A percentile compares a stretch with the other conserved stretches of the same genome.
These are phyloP conservation scores for Rhagonycha fulva DNA, from an alignment of 2,888 invertebrate species.

Conservation along the genomic window DNA sequence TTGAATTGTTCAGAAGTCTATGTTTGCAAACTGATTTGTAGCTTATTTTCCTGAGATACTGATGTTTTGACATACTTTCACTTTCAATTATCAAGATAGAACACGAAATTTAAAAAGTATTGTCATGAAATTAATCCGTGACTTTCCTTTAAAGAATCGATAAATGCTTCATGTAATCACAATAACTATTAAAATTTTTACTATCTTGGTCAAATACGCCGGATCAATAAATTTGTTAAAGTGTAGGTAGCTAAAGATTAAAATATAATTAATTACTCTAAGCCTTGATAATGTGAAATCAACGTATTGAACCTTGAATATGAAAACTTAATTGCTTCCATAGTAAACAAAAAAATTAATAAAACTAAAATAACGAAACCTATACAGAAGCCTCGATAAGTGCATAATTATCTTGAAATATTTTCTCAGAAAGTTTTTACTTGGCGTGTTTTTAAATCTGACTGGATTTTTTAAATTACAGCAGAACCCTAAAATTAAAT, in stretches of 20 bases:
- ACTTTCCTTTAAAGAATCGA: not conserved
- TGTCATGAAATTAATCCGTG: not conserved
- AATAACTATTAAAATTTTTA: not conserved
- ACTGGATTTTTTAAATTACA: not conserved
- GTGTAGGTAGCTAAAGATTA: not conserved
- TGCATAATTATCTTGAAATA: not conserved
- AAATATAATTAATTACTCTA: not conserved
- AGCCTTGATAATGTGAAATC: not conserved
- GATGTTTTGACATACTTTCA: not conserved
- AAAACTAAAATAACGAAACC: not conserved
- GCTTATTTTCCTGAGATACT: constrained; percentile 1
- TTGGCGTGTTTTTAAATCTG: not conserved
- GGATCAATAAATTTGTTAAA: not conserved
- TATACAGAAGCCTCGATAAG: not conserved
- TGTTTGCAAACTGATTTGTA: constrained; percentile 11
- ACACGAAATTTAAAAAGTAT: not conserved
- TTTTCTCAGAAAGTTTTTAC: not conserved
- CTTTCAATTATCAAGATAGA: not conserved
- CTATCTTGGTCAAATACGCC: not conserved
- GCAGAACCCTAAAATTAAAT: not conserved
- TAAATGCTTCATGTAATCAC: not conserved
- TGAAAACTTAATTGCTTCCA: not conserved
- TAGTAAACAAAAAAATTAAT: not conserved
- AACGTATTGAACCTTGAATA: not conserved
- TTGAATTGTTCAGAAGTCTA: constrained; percentile 27